Conservation (phyloP, 2,797 vertebrate species). For the Momotus momota region DNA sequence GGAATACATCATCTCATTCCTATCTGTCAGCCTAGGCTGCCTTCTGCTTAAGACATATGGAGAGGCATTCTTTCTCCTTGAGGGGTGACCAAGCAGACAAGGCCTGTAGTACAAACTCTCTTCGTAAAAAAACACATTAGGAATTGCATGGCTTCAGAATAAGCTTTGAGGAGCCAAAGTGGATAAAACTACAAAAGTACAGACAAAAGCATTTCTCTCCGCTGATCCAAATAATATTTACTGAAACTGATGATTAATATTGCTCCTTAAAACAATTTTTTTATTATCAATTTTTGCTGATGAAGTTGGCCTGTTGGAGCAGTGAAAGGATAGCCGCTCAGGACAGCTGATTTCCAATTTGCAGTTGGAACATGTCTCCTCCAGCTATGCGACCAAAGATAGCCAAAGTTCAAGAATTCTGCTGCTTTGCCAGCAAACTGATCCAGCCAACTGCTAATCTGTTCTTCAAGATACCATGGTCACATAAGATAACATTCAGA, state of each 20-base stretch:
- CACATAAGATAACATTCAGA: conserved; percentile 31
- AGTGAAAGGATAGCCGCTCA: not conserved
- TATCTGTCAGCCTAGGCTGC: conserved; percentile 46
- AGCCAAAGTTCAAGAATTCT: conserved; percentile 30
- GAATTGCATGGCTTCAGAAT: not conserved
- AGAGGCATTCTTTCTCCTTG: conserved; percentile 44
- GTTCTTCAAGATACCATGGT: conserved; percentile 6
- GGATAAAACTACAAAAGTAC: not conserved
- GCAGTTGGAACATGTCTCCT: not conserved
- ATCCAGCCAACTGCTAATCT: conserved; percentile 51
- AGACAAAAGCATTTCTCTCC: not conserved
- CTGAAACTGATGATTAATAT: not conserved
- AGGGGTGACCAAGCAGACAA: conserved; percentile 51
- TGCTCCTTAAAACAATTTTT: not conserved
- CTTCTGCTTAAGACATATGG: conserved; percentile 62
- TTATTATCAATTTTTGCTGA: not conserved
- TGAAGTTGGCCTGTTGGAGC: not conserved
- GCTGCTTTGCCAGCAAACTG: conserved; percentile 26
- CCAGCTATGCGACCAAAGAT: not conserved
- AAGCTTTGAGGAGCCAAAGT: not conserved
- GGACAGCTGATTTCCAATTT: not conserved
- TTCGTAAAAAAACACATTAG: not conserved
- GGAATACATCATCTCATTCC: conserved; percentile 11
- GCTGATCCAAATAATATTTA: not conserved
- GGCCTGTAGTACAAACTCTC: not conserved